phyloP scores from a whole-genome alignment of 2,797 vertebrate genomes.

The Crenuchus spilurus region DNA sequence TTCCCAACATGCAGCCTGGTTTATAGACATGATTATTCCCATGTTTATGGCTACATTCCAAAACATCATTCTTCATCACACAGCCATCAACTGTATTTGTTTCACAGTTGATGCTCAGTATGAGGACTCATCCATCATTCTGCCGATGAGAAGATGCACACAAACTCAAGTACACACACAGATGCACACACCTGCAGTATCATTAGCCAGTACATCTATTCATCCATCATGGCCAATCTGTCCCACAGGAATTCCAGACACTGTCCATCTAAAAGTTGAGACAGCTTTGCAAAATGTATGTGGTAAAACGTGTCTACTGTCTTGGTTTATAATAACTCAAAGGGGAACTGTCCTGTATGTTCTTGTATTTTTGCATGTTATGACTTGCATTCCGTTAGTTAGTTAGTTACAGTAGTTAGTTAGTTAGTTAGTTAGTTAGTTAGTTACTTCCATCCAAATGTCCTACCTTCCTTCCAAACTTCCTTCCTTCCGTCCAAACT shows the following conservation, averaged over 20 bases:
- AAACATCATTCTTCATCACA: constrained; percentile 23
- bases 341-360: too few relatives aligned
- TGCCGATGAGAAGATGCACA: neutral
- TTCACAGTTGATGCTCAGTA: neutral
- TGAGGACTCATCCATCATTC: constrained; percentile 16
- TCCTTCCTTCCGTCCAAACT: too few relatives aligned
- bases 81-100: constrained; percentile 12
- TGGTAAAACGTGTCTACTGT: too few relatives aligned
- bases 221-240: neutral
- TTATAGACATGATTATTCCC: constrained; percentile 37
- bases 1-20: neutral
- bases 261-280: neutral
- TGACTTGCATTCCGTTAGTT: too few relatives aligned
- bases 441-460: too few relatives aligned
- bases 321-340: too few relatives aligned
- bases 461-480: too few relatives aligned
- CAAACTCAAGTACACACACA: neutral
- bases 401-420: too few relatives aligned
- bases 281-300: neutral
- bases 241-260: neutral
- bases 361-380: too few relatives aligned
- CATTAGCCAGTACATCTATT: neutral
- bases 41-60: constrained; percentile 26
- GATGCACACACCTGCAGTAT: neutral
- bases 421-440: too few relatives aligned